phyloP scores from a whole-genome alignment of 2,113 vertebrate genomes.

The Chroicocephalus ridibundus region DNA sequence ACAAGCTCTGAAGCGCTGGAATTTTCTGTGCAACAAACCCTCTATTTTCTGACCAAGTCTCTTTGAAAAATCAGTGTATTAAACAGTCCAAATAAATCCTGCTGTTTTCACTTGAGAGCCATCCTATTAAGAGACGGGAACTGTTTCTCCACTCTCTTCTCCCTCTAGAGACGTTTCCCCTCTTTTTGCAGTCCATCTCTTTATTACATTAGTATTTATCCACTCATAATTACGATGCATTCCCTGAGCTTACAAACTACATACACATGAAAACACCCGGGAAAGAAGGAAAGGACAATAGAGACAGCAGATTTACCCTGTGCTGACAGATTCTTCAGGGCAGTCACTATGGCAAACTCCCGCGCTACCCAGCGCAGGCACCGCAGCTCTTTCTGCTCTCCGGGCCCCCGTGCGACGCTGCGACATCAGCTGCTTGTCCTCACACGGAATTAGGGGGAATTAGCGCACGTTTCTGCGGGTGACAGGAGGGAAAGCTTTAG shows the following conservation, averaged over 20 bases:
- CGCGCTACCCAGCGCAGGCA: fast-evolving
- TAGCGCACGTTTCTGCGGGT: fast-evolving
- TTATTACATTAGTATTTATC: fast-evolving
- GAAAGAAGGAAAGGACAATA: background rate
- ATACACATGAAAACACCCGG: fast-evolving
- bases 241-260: fast-evolving
- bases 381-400: background rate
- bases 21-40: background rate
- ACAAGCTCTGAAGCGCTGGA: background rate
- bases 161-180: background rate
- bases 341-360: fast-evolving
- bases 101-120: background rate
- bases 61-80: background rate
- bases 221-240: fast-evolving
- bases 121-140: fast-evolving
- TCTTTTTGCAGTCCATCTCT: background rate
- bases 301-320: fast-evolving
- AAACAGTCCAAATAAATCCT: background rate
- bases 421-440: fast-evolving
- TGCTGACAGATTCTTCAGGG: background rate
- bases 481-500: background rate
- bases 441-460: fast-evolving
- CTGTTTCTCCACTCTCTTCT: background rate
- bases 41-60: background rate
- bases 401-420: fast-evolving